phyloP scores from a whole-genome alignment of 2,888 invertebrate genomes.

The Pammene fasciana region DNA sequence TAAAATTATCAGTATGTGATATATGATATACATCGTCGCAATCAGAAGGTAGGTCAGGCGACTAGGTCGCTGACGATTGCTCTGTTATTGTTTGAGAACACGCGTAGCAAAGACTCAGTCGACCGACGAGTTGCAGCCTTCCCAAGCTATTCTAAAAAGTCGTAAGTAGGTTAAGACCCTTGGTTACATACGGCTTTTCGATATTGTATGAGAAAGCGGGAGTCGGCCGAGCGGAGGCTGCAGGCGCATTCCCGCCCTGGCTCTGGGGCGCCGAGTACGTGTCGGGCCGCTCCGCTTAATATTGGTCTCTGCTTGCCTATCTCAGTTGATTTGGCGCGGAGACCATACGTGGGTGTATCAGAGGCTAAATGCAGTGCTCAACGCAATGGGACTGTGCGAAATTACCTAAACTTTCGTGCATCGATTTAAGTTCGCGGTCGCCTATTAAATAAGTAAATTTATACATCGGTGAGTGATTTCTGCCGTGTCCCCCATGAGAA shows the following conservation, averaged over 20 bases:
- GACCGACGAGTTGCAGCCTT: slow-evolving; percentile 23
- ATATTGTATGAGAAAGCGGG: neutral
- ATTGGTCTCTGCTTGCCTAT: slow-evolving; percentile 1
- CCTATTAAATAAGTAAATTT: slow-evolving; percentile 26
- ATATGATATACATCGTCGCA: slow-evolving; percentile 13
- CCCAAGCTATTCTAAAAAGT: neutral
- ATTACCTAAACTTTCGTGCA: slow-evolving; percentile 2
- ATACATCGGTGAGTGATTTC: slow-evolving; percentile 20
- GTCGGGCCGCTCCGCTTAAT: neutral
- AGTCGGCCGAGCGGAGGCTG: slow-evolving; percentile 19
- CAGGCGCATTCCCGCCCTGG: slow-evolving; percentile 20
- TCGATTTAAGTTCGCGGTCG: slow-evolving; percentile 19
- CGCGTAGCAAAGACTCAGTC: slow-evolving; percentile 14
- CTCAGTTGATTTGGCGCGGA: neutral
- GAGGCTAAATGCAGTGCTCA: slow-evolving; percentile 24
- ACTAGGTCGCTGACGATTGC: slow-evolving; percentile 14
- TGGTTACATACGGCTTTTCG: neutral
- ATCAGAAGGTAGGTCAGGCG: slow-evolving; percentile 27
- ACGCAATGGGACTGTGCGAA: slow-evolving; percentile 14
- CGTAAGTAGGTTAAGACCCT: neutral
- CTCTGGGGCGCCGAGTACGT: slow-evolving; percentile 3
- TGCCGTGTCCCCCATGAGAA: neutral
- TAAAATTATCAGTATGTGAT: neutral
- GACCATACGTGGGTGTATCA: slow-evolving; percentile 16
- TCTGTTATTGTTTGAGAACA: slow-evolving; percentile 25